Conservation (phyloP, 1,140 invertebrate species). For the Penaeus japonicus region DNA sequence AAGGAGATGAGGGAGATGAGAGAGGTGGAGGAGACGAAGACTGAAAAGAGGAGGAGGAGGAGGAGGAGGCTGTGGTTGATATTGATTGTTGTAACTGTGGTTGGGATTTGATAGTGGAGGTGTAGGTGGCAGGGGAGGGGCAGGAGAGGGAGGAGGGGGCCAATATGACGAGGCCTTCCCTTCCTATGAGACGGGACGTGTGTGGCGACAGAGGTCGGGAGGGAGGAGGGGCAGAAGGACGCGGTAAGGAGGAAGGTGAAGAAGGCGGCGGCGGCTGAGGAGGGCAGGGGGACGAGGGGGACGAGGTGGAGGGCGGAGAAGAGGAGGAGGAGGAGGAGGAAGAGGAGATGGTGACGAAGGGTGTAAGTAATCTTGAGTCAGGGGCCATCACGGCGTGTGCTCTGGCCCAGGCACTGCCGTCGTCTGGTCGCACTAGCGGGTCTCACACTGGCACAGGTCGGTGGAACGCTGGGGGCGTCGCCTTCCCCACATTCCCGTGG, state of each 20-base stretch:
- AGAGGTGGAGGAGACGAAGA: no score
- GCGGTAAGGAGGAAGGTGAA: background rate
- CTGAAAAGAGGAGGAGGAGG: no score
- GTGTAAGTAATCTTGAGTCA: conserved; percentile 50
- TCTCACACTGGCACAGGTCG: conserved; percentile 49
- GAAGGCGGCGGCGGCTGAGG: background rate
- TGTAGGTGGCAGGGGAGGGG: background rate
- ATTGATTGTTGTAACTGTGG: no score
- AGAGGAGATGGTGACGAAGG: conserved; percentile 12
- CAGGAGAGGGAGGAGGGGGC: conserved; percentile 47
- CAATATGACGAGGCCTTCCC: conserved; percentile 46
- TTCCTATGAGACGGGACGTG: conserved; percentile 16
- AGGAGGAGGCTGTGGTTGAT: no score
- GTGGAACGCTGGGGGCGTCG: conserved; percentile 28
- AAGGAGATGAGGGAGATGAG: no score
- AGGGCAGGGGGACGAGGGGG: background rate
- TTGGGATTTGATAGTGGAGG: background rate
- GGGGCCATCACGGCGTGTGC: conserved; percentile 40
- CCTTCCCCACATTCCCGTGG: conserved; percentile 45
- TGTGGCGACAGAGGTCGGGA: no score
- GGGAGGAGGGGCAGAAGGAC: background rate
- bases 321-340: background rate
- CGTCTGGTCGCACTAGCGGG: conserved; percentile 48
- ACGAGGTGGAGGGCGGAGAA: background rate
- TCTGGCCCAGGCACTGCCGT: conserved; percentile 17